Conservation (phyloP, 2,797 vertebrate genomes). For the Hemibagrus guttatus region DNA sequence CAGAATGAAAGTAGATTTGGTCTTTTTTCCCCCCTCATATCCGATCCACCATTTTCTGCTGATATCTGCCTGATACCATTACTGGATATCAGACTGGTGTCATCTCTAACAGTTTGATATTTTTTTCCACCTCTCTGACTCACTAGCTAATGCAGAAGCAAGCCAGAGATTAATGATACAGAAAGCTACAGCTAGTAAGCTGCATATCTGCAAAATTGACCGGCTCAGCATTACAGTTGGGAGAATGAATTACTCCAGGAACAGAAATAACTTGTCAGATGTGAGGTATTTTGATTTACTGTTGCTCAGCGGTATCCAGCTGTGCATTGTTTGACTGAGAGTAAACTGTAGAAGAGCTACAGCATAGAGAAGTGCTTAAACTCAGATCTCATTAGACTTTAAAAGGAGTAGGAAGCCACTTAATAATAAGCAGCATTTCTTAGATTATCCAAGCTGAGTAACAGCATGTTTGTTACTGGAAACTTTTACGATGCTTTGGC, state of each 20-base stretch:
- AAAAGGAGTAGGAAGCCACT: constrained; percentile 11
- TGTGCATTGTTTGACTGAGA: constrained; percentile 20
- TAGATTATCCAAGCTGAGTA: not conserved
- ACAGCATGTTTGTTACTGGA: not conserved
- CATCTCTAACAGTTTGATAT: not conserved
- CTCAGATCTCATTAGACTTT: constrained; percentile 9
- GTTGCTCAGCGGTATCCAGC: constrained; percentile 13
- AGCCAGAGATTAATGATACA: constrained; percentile 3
- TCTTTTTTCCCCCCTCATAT: not conserved
- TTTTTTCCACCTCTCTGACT: too few relatives aligned
- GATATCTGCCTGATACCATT: not conserved
- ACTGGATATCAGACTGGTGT: not conserved
- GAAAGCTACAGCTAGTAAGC: constrained; percentile 11
- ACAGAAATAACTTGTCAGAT: not conserved
- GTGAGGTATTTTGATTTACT: constrained; percentile 19
- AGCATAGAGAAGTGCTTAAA: constrained; percentile 9
- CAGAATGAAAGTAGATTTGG: not conserved
- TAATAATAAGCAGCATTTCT: constrained; percentile 15
- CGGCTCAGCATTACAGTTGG: constrained; percentile 6
- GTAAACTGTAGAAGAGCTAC: not conserved
- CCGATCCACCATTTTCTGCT: not conserved
- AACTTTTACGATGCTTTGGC: not conserved
- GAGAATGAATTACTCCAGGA: not conserved
- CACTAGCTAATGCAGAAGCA: constrained; percentile 2
- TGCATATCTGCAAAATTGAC: constrained; percentile 1